A percentile compares a stretch with the other conserved stretches of the same genome.
Conservation (phyloP, 2,888 invertebrate genomes). For the Lissocephala sabroskyi region DNA sequence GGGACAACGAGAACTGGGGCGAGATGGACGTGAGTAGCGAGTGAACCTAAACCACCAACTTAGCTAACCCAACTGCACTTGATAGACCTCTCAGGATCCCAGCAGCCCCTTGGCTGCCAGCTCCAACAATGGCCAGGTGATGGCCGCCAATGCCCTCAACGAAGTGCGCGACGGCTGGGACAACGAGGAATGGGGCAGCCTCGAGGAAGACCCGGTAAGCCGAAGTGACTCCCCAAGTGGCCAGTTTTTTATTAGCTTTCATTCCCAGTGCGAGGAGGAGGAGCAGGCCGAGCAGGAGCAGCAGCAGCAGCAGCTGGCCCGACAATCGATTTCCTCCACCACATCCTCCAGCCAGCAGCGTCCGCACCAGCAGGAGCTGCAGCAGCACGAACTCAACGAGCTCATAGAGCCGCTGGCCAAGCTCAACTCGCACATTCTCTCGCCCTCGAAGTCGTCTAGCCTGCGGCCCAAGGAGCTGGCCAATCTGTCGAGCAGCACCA, state of each 20-base stretch:
- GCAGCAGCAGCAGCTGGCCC: conserved; percentile 61
- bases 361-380: conserved; percentile 64
- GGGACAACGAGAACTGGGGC: conserved; percentile 92
- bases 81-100: conserved; percentile 74
- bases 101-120: conserved; percentile 70
- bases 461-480: conserved; percentile 70
- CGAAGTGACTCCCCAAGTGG: too few relatives aligned
- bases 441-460: conserved; percentile 51
- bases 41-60: not conserved
- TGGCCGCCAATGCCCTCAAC: conserved; percentile 73
- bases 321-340: conserved; percentile 61
- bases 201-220: conserved; percentile 85
- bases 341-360: conserved; percentile 59
- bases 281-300: conserved; percentile 69
- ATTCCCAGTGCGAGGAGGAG: conserved; percentile 69
- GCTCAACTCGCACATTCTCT: conserved; percentile 61
- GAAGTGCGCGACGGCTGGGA: conserved; percentile 84
- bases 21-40: conserved; percentile 84
- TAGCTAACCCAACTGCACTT: conserved; percentile 4
- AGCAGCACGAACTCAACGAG: conserved; percentile 66
- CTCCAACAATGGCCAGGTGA: conserved; percentile 73
- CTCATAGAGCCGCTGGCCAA: conserved; percentile 67
- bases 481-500: conserved; percentile 60
- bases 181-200: conserved; percentile 89
- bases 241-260: too few relatives aligned